Evolutionary conservation across 2,797 vertebrate genomes (phyloP).

Genomic region (Poliocrania exsul): DNA sequence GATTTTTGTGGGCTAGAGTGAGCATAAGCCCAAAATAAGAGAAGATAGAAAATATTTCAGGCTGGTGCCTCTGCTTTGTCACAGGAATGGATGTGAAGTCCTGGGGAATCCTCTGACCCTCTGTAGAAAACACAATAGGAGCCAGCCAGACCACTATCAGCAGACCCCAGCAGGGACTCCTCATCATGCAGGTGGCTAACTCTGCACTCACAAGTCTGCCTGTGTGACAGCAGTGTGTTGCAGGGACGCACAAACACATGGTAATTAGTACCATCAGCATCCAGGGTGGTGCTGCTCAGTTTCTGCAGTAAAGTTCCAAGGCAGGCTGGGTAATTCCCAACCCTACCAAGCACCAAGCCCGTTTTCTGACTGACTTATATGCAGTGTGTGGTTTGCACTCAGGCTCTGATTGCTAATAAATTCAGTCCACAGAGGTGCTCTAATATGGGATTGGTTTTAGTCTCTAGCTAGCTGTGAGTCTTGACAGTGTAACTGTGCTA

Average conservation of each 20-base stretch:
- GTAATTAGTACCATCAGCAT: background rate
- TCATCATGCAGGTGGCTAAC: background rate
- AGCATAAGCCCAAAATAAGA: background rate
- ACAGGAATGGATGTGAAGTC: background rate
- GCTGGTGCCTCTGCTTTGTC: background rate
- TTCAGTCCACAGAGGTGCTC: background rate
- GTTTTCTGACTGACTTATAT: background rate
- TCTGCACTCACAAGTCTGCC: background rate
- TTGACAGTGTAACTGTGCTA: background rate
- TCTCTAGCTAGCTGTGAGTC: background rate
- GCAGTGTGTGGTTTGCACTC: background rate
- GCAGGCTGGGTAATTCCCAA: background rate
- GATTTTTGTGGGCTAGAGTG: background rate
- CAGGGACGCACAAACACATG: accelerated
- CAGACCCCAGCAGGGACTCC: background rate
- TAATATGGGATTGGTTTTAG: background rate
- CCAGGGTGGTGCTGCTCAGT: background rate
- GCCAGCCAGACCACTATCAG: background rate
- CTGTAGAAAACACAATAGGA: background rate
- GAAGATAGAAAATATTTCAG: background rate
- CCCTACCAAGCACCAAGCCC: background rate
- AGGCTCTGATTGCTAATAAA: background rate
- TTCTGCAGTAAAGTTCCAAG: background rate
- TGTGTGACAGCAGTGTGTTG: background rate
- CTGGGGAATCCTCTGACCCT: constrained; percentile 9